Evolutionary conservation across 1,140 invertebrate genomes (phyloP), one percentile per base, ranked within the genome.

Genomic region (Saccostrea echinata): DNA sequence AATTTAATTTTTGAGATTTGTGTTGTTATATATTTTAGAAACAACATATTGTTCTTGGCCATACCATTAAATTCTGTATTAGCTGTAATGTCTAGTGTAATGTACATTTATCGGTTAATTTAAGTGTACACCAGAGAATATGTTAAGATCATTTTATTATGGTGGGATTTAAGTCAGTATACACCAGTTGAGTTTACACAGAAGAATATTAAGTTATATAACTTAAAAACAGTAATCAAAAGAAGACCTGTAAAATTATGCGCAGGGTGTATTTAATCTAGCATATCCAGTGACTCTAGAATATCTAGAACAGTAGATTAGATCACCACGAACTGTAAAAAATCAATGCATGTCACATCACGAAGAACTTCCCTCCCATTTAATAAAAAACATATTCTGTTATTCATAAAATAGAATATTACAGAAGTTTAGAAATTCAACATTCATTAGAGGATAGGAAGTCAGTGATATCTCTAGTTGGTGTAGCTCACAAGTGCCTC

Each of bases 281-380:
- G 43, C 43, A 43, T 43, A 43, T 43, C 43, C 33, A 30, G 68
- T 76, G 68, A 33, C 68, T n/a, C n/a, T n/a, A n/a, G n/a, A 13
- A 11, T 13, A 9, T 76, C 24, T 16, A 76, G 68, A 27, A 76
- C 68, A 33, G 11, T 33, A 11, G 68, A 76, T 76, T 27, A 76
- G 24, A 33, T 13, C 13, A 71, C 30, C 68, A 18, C 57, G 16
- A 9, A 64, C 21, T 24, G 8, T 76, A 76, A 33, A 71, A 76
- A 76, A 76, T 76, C 68, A 76, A 76, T 76, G 68, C 68, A 76
- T 76, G 68, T 76, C 13, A 33, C 16, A 27, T 30, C 68, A 30
- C 13, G 8, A 16, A 27, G 24, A 76, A 76, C 24, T 76, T 76
- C 24, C 30, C 27, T 76, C 68, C 68, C 68, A 13, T 76, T 43